Conservation (phyloP, 2,888 invertebrate genomes). For the Notodromas monacha region DNA sequence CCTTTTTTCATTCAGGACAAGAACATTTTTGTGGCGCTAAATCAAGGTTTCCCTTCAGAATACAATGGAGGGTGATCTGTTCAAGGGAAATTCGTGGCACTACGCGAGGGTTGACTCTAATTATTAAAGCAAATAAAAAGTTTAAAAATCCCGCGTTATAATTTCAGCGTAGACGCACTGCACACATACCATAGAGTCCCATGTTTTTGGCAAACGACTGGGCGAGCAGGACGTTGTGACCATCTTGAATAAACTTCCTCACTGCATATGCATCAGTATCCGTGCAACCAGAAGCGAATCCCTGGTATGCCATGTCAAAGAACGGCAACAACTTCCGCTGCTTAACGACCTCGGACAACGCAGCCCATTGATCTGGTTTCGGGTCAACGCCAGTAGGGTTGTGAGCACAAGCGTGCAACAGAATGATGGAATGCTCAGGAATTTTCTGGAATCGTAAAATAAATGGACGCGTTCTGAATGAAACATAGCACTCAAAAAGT, state of each 20-base stretch:
- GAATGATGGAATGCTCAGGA: conserved; percentile 53
- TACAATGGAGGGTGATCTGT: too few relatives aligned
- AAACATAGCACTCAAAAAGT: background rate
- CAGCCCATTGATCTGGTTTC: conserved; percentile 50
- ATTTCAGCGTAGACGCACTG: too few relatives aligned
- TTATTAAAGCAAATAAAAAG: too few relatives aligned
- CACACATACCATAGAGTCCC: conserved; percentile 35
- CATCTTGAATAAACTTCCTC: conserved; percentile 51
- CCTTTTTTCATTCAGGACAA: too few relatives aligned
- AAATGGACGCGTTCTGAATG: conserved; percentile 7
- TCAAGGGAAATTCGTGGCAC: too few relatives aligned
- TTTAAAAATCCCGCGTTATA: too few relatives aligned
- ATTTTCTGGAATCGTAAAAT: conserved; percentile 46
- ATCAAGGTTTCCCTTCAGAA: too few relatives aligned
- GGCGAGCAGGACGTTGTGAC: conserved; percentile 48
- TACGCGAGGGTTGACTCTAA: too few relatives aligned
- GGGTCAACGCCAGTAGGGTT: conserved; percentile 93
- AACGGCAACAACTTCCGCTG: conserved; percentile 48
- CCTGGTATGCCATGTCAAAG: conserved; percentile 98
- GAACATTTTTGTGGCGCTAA: too few relatives aligned
- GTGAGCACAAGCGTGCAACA: conserved; percentile 89
- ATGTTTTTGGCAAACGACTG: conserved; percentile 97
- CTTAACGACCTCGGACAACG: conserved; percentile 48
- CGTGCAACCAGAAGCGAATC: conserved; percentile 56
- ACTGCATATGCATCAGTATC: conserved; percentile 62